These are phyloP conservation scores for Styela clava DNA, from an alignment of 23 tunicate species.

Conservation along the genomic window DNA sequence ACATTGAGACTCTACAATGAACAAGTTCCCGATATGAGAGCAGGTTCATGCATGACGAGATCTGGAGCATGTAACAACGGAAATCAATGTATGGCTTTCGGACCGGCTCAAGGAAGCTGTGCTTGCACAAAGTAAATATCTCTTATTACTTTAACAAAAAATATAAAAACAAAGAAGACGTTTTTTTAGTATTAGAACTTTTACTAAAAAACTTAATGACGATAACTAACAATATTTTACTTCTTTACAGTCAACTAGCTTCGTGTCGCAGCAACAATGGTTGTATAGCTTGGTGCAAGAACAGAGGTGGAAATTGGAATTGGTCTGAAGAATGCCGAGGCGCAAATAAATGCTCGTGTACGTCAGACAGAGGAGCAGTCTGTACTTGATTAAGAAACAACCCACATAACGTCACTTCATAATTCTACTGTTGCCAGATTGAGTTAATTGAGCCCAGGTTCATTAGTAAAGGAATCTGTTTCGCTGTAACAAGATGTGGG, in stretches of 20 bases:
- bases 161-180: neutral
- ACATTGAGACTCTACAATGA: constrained; percentile 33
- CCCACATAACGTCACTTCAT: neutral
- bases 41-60: constrained; percentile 15
- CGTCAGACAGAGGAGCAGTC: constrained; percentile 13
- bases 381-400: constrained; percentile 10
- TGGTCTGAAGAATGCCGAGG: constrained; percentile 63
- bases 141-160: neutral
- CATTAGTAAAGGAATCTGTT: neutral
- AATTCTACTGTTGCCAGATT: neutral
- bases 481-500: no score
- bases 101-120: constrained; percentile 21
- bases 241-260: constrained; percentile 29
- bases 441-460: neutral
- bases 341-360: constrained; percentile 36
- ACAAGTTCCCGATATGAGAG: constrained; percentile 43
- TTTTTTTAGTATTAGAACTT: neutral
- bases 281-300: constrained; percentile 54
- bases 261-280: constrained; percentile 39
- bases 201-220: no score
- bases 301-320: neutral
- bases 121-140: constrained; percentile 4
- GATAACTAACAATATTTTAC: no score
- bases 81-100: constrained; percentile 29
- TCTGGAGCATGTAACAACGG: constrained; percentile 17